Conservation (phyloP, 2,113 vertebrate species). For the Heloderma charlesbogerti region DNA sequence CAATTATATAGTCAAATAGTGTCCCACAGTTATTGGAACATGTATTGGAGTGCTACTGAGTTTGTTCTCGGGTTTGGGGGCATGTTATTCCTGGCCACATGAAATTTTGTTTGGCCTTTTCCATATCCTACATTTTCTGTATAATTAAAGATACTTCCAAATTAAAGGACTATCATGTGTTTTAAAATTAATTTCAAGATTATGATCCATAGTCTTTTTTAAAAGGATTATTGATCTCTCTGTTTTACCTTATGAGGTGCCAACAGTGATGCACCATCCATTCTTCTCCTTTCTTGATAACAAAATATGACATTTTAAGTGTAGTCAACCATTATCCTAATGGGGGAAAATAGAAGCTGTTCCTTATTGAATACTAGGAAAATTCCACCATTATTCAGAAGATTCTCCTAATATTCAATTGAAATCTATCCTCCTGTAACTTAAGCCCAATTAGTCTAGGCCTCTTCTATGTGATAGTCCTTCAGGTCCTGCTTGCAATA, state of each 20-base stretch:
- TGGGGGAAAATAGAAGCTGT: neutral
- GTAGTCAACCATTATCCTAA: constrained; percentile 1
- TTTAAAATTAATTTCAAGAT: neutral
- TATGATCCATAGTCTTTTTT: neutral
- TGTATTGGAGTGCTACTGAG: neutral
- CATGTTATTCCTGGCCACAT: neutral
- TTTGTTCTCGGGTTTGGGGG: neutral
- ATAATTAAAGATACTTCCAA: neutral
- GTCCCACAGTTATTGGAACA: too few relatives aligned
- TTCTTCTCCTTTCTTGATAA: neutral
- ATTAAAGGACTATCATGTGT: neutral
- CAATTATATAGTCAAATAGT: neutral
- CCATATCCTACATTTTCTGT: neutral
- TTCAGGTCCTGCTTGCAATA: neutral
- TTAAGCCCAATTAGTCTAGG: neutral
- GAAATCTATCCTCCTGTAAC: neutral
- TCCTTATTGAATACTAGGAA: neutral
- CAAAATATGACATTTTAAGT: constrained; percentile 16
- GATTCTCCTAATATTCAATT: neutral
- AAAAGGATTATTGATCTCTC: neutral
- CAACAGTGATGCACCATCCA: neutral
- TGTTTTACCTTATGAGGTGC: neutral
- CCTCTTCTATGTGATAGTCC: neutral
- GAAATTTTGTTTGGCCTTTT: neutral
- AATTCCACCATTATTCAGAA: neutral